Evolutionary conservation across 1,140 invertebrate species (phyloP).

Genomic region (Drosophila lini): DNA sequence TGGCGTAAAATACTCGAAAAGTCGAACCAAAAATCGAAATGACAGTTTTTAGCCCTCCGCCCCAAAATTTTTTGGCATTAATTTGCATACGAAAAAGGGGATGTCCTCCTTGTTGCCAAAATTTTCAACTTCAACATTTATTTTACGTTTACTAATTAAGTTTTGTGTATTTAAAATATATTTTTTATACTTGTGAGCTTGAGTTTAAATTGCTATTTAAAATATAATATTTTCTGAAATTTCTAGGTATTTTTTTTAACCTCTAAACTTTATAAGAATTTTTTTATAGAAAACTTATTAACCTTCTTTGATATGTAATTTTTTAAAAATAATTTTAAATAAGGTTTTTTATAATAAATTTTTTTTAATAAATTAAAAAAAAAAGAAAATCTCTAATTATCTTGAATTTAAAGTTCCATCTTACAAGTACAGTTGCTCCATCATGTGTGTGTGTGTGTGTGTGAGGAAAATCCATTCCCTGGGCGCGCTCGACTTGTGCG

Average conservation of each 20-base stretch:
- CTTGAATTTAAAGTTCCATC: not conserved
- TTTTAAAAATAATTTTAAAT: not conserved
- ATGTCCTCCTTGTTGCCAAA: constrained; percentile 37
- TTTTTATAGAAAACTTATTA: no score
- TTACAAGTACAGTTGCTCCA: constrained; percentile 15
- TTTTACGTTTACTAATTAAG: constrained; percentile 26
- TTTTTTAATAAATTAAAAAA: no score
- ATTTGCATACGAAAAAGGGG: constrained; percentile 29
- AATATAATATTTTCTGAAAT: no score
- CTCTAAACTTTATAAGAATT: no score
- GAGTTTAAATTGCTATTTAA: not conserved
- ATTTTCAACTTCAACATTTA: constrained; percentile 39
- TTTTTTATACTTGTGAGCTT: not conserved
- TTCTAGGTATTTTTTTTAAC: no score
- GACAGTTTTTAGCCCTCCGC: constrained; percentile 42
- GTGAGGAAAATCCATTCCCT: not conserved
- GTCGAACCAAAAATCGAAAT: constrained; percentile 58
- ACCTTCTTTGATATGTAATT: no score
- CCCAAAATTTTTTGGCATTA: not conserved
- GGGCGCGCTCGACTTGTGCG: constrained; percentile 14
- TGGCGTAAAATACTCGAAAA: constrained; percentile 17
- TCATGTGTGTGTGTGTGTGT: not conserved
- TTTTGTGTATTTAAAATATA: constrained; percentile 1
- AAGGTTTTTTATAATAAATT: no score
- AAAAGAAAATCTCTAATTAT: no score